These are phyloP conservation scores for Hoplodrina blanda DNA, from an alignment of 2,888 invertebrate genomes.

Conservation along the genomic window DNA sequence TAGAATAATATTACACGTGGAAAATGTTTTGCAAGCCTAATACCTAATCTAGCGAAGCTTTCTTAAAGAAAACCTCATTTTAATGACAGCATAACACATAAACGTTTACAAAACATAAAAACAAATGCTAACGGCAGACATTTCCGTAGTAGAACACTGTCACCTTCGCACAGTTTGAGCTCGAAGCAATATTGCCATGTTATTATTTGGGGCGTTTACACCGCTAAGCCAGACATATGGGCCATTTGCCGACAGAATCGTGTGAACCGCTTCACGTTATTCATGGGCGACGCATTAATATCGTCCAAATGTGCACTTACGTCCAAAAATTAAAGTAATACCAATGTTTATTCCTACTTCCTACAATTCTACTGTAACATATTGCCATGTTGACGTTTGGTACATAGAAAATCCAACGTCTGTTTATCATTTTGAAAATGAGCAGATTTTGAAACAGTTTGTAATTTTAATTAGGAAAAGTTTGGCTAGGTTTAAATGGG, in stretches of 20 bases:
- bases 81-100: conserved; percentile 17
- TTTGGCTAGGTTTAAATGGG: conserved; percentile 25
- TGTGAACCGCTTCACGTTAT: conserved; percentile 82
- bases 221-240: conserved; percentile 88
- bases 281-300: conserved; percentile 84
- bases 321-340: conserved; percentile 77
- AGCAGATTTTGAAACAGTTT: conserved; percentile 10
- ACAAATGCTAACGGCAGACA: conserved; percentile 53
- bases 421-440: conserved; percentile 18
- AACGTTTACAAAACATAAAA: conserved; percentile 36
- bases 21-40: neutral
- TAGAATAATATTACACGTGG: neutral
- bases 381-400: conserved; percentile 5
- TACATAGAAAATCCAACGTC: neutral
- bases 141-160: conserved; percentile 51
- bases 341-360: conserved; percentile 61
- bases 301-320: conserved; percentile 78
- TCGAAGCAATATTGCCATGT: conserved; percentile 81
- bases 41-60: neutral
- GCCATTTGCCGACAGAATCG: conserved; percentile 85
- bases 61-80: conserved; percentile 22
- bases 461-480: conserved; percentile 21
- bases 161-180: conserved; percentile 60
- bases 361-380: conserved; percentile 19
- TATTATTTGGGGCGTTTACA: conserved; percentile 87